These are phyloP conservation scores for Mobula hypostoma DNA, from an alignment of 2,113 vertebrate genomes.

Conservation along the genomic window DNA sequence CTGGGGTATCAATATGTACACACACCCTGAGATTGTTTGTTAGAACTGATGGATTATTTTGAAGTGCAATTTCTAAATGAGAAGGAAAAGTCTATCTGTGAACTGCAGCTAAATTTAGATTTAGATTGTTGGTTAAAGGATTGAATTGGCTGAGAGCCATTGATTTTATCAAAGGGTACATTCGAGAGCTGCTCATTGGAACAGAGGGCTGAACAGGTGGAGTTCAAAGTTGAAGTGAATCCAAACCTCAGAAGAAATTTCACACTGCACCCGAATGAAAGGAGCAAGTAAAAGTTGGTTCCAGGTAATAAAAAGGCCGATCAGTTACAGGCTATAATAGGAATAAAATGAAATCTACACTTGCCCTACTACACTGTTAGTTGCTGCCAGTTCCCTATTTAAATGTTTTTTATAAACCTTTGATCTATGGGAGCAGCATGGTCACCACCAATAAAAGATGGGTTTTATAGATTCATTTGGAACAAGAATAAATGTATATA, in stretches of 20 bases:
- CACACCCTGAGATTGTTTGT: background rate
- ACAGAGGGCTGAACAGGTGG: background rate
- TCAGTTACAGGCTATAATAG: background rate
- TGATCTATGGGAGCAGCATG: background rate
- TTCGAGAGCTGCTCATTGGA: background rate
- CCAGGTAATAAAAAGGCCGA: background rate
- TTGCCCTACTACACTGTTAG: background rate
- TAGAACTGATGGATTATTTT: background rate
- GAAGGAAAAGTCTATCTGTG: background rate
- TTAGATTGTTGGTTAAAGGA: background rate
- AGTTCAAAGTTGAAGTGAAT: constrained; percentile 5
- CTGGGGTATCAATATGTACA: background rate
- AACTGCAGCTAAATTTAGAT: background rate
- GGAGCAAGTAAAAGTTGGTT: too few relatives aligned
- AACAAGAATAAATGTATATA: background rate
- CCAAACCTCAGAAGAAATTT: background rate
- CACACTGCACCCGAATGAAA: too few relatives aligned
- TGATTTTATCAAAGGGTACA: background rate
- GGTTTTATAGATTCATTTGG: background rate
- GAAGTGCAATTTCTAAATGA: background rate
- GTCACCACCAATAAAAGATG: constrained; percentile 5
- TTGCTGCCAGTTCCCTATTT: background rate
- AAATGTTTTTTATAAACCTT: constrained; percentile 4
- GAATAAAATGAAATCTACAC: background rate
- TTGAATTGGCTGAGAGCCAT: background rate